Conservation (phyloP, 2,113 vertebrate genomes). For the Tachysurus fulvidraco region DNA sequence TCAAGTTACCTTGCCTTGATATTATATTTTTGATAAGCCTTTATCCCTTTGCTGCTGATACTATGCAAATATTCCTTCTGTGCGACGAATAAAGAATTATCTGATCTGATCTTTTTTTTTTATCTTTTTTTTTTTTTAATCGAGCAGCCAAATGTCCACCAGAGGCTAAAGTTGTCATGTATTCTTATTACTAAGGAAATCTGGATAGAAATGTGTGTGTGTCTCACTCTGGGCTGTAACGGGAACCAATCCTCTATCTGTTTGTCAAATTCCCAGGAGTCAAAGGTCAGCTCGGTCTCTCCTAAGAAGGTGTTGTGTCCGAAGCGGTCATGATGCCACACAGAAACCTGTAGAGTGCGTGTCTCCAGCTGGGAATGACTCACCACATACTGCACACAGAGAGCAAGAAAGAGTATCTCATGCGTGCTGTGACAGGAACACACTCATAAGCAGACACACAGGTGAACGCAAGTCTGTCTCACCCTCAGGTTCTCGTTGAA, state of each 20-base stretch:
- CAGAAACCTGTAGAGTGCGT: constrained; percentile 88
- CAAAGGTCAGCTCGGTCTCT: constrained; percentile 92
- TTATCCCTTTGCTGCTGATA: no score
- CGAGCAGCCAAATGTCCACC: background rate
- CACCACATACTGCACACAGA: constrained; percentile 85
- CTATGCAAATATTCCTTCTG: no score
- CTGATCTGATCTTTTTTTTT: no score
- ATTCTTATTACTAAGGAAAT: background rate
- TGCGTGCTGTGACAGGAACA: background rate
- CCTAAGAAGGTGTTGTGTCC: constrained; percentile 94
- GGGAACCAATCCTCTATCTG: constrained; percentile 86
- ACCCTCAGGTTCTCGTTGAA: constrained; percentile 94
- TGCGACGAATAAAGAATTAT: no score
- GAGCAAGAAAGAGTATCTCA: constrained; percentile 42
- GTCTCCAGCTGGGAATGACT: constrained; percentile 95
- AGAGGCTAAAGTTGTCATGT: background rate
- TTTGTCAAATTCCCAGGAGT: constrained; percentile 93
- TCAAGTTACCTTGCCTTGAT: no score
- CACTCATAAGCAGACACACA: background rate
- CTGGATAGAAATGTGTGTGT: background rate
- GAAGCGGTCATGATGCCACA: constrained; percentile 97
- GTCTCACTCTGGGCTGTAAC: constrained; percentile 87
- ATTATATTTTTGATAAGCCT: no score
- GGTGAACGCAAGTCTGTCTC: constrained; percentile 45
- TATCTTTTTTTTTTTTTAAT: background rate